These are phyloP conservation scores for Spilogale gracilis DNA, from an alignment of 2,113 vertebrate species.

Conservation along the genomic window DNA sequence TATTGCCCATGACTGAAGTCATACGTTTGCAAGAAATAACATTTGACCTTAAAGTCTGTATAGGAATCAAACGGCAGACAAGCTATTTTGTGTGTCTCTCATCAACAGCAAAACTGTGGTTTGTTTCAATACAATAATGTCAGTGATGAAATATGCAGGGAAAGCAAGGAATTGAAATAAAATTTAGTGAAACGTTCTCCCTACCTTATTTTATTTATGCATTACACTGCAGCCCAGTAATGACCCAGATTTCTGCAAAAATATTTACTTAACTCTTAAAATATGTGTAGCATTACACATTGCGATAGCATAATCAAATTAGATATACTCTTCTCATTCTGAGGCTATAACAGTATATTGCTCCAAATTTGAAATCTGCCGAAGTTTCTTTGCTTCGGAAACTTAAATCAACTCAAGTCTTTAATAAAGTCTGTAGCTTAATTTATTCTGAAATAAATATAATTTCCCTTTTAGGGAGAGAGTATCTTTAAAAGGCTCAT, in stretches of 20 bases:
- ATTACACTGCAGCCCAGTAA: neutral
- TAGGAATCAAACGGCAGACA: slow-evolving; percentile 2
- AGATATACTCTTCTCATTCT: slow-evolving; percentile 38
- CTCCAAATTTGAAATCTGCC: slow-evolving; percentile 49
- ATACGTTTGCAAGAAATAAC: slow-evolving; percentile 14
- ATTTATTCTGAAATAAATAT: slow-evolving; percentile 59
- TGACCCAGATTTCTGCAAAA: slow-evolving; percentile 32
- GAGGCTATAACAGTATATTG: neutral
- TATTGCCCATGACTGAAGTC: neutral
- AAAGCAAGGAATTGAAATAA: slow-evolving; percentile 52
- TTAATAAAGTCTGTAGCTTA: slow-evolving; percentile 5
- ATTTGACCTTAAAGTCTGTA: slow-evolving; percentile 17
- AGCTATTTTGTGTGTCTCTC: neutral
- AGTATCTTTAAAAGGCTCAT: slow-evolving; percentile 54
- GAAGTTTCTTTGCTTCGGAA: neutral
- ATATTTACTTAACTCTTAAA: slow-evolving; percentile 57
- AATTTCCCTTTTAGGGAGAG: slow-evolving; percentile 49
- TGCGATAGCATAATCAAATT: slow-evolving; percentile 46
- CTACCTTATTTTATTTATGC: slow-evolving; percentile 53
- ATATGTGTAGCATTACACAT: neutral
- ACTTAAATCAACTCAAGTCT: slow-evolving; percentile 37
- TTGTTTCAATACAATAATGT: slow-evolving; percentile 31
- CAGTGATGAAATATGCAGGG: neutral
- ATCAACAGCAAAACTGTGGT: slow-evolving; percentile 35
- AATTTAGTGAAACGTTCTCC: slow-evolving; percentile 6